Evolutionary conservation across 2,113 vertebrate genomes (phyloP).

Genomic region (Pithys albifrons): DNA sequence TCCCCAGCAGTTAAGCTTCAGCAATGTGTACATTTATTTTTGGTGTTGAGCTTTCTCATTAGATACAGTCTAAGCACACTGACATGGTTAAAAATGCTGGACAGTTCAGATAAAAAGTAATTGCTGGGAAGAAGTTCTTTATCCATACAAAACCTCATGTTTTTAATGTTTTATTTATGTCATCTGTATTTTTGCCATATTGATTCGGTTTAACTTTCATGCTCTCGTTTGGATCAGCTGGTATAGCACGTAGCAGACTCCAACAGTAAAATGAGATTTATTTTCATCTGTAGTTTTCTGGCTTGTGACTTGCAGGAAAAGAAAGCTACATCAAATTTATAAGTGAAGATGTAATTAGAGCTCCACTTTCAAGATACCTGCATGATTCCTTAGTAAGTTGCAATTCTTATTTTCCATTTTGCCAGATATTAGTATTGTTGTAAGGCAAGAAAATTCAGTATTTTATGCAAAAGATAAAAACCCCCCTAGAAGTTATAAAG

Average conservation of each 20-base stretch:
- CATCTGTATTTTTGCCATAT: background rate
- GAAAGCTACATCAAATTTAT: background rate
- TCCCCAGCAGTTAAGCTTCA: background rate
- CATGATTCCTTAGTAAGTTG: background rate
- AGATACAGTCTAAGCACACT: background rate
- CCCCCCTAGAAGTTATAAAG: accelerated
- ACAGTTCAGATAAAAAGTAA: background rate
- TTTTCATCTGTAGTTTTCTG: background rate
- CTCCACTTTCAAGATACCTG: background rate
- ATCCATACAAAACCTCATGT: background rate
- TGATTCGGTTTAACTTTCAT: background rate
- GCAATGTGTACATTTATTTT: background rate
- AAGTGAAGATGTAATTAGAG: background rate
- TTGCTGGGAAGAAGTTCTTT: background rate
- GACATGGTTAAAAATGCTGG: background rate
- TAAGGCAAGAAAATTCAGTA: background rate
- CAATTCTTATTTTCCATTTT: background rate
- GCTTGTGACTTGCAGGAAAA: background rate
- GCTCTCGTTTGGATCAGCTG: background rate
- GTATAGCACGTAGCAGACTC: background rate
- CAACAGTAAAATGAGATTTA: background rate
- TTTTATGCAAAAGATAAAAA: background rate
- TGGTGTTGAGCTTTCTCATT: background rate
- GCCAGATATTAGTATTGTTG: background rate
- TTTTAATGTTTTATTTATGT: background rate